A percentile compares a stretch with the other conserved stretches of the same genome.
phyloP scores from a whole-genome alignment of 92 coral and sea anemone species.

The Bergia puertoricense region DNA sequence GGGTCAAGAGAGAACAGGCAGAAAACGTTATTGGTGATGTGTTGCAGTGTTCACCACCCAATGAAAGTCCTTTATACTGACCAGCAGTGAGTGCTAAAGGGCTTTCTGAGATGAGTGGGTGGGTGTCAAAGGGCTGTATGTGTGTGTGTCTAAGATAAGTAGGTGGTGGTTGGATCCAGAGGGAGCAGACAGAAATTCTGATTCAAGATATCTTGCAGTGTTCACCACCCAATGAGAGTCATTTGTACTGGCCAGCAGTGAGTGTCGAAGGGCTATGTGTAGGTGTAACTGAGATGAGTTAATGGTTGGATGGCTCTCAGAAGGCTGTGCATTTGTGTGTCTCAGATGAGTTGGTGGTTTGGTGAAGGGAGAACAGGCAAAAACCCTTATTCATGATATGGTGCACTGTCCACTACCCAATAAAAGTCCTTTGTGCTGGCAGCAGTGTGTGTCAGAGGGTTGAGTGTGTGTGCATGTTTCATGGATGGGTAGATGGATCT shows the following conservation, averaged over 20 bases:
- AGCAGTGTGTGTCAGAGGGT: conserved; percentile 40
- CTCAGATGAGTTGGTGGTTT: conserved; percentile 29
- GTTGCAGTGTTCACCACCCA: conserved; percentile 73
- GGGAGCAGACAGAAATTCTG: conserved; percentile 71
- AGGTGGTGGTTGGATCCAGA: conserved; percentile 68
- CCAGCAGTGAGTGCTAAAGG: conserved; percentile 83
- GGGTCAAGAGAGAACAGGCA: not conserved
- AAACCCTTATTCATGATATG: not conserved
- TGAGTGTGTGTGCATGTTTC: not conserved
- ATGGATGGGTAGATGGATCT: conserved; percentile 55
- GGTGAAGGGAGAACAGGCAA: conserved; percentile 55
- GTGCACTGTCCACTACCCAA: too few species aligned
- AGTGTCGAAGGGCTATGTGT: conserved; percentile 41
- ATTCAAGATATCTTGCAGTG: conserved; percentile 66
- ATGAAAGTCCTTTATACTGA: conserved; percentile 90
- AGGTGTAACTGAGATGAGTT: not conserved
- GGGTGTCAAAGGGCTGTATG: not conserved
- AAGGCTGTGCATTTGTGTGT: too few species aligned
- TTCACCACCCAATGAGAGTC: conserved; percentile 72
- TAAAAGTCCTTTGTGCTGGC: too few species aligned
- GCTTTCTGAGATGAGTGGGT: not conserved
- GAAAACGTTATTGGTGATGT: conserved; percentile 53
- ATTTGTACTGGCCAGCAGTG: conserved; percentile 94
- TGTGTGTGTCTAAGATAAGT: too few species aligned
- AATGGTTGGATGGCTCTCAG: not conserved